Percentiles rank a stretch among this genome's conserved stretches.
Conservation (phyloP, 2,888 invertebrate genomes). For the Clistopyga incitator region DNA sequence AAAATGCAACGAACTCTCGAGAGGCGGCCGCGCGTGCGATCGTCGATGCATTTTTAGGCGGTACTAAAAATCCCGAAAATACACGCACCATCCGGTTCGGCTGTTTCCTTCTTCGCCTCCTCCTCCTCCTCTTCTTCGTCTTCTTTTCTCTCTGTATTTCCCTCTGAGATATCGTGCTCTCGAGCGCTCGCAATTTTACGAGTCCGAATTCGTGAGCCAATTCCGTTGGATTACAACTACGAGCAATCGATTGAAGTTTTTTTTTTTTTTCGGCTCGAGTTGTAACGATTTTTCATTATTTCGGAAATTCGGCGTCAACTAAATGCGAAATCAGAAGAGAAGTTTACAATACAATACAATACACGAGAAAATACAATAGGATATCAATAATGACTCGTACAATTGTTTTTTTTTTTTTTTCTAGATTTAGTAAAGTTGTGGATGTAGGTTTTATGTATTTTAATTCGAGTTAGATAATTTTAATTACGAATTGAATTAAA, state of each 20-base stretch:
- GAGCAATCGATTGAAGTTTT: conserved; percentile 33
- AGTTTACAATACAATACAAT: no score
- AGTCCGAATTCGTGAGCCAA: not conserved
- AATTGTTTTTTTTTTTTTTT: no score
- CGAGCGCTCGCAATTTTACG: conserved; percentile 25
- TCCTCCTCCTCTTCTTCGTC: not conserved
- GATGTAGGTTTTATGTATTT: no score
- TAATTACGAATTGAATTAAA: not conserved
- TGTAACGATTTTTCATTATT: not conserved
- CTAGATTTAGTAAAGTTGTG: no score
- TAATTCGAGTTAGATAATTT: no score
- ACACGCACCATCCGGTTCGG: conserved; percentile 55
- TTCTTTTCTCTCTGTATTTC: not conserved
- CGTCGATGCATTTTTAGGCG: conserved; percentile 60
- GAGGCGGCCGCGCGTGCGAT: conserved; percentile 25
- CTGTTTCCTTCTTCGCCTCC: conserved; percentile 14
- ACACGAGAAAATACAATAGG: no score
- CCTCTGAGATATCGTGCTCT: conserved; percentile 8
- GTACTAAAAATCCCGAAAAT: conserved; percentile 61
- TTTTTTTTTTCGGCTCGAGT: no score
- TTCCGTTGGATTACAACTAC: conserved; percentile 4
- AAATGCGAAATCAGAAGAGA: no score
- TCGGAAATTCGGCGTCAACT: not conserved
- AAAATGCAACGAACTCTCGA: conserved; percentile 38
- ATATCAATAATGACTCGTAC: no score